These are phyloP conservation scores for Trichogramma dendrolimi DNA, from an alignment of 2,888 invertebrate species.

Conservation along the genomic window DNA sequence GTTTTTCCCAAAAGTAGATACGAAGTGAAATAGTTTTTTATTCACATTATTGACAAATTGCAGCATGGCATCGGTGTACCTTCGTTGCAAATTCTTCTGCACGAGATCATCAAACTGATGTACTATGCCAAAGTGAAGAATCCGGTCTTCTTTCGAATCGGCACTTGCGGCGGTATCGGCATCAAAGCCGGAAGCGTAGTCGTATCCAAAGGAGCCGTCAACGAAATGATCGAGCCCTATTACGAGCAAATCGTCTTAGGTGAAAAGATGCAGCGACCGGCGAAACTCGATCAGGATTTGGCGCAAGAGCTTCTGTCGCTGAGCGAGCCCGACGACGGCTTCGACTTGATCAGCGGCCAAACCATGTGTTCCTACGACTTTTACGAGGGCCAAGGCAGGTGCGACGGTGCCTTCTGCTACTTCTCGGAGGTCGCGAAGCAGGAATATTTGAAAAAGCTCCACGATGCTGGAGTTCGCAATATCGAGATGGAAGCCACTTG, in stretches of 20 bases:
- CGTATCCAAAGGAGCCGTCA: constrained; percentile 82
- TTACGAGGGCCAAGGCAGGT: constrained; percentile 90
- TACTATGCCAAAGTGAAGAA: constrained; percentile 78
- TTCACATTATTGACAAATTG: constrained; percentile 30
- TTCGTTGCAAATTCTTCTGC: constrained; percentile 85
- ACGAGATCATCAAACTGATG: constrained; percentile 91
- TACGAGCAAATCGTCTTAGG: constrained; percentile 83
- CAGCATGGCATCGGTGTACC: constrained; percentile 97
- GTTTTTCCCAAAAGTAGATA: not conserved
- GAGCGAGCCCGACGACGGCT: constrained; percentile 65
- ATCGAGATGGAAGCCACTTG: constrained; percentile 94
- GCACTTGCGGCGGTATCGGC: constrained; percentile 87
- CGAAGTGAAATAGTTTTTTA: not conserved
- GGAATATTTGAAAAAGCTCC: constrained; percentile 71
- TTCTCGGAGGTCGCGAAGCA: constrained; percentile 80
- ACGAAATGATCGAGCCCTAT: constrained; percentile 72
- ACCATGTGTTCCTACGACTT: constrained; percentile 95
- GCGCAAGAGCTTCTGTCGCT: constrained; percentile 71
- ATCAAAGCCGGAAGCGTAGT: constrained; percentile 86
- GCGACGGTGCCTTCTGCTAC: constrained; percentile 92
- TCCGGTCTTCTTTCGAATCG: constrained; percentile 85
- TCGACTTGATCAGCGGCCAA: constrained; percentile 77
- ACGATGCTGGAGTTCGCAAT: constrained; percentile 76
- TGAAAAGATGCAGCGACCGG: constrained; percentile 70
- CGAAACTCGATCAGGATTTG: constrained; percentile 73